Percentiles rank a stretch among this genome's conserved stretches.
Conservation (phyloP, 2,888 invertebrate genomes). For the Epirrita christyi region DNA sequence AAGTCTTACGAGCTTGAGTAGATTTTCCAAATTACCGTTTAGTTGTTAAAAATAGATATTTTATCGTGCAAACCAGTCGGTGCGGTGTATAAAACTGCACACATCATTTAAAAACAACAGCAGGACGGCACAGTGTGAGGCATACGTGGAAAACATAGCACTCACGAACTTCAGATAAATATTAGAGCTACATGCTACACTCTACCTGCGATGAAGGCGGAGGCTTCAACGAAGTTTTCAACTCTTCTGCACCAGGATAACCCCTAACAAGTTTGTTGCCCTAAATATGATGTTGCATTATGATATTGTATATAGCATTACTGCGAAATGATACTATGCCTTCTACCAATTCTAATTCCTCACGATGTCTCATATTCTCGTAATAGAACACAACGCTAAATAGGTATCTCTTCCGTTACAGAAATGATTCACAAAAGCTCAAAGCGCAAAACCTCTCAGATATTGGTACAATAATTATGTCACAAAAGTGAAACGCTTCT, state of each 20-base stretch:
- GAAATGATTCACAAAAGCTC: constrained; percentile 32
- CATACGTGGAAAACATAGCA: constrained; percentile 15
- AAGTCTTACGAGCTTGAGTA: too few species aligned
- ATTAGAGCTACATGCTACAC: constrained; percentile 11
- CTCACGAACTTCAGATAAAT: constrained; percentile 26
- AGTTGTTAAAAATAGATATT: neutral
- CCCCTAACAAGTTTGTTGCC: too few species aligned
- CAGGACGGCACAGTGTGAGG: neutral
- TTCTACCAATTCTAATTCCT: neutral
- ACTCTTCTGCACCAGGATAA: too few species aligned
- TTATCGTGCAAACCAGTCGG: neutral
- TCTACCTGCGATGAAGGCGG: constrained; percentile 1
- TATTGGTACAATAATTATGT: constrained; percentile 41
- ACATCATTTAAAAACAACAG: constrained; percentile 17
- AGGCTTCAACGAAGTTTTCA: constrained; percentile 11
- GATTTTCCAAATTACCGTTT: too few species aligned
- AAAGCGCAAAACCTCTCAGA: constrained; percentile 31
- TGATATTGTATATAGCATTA: too few species aligned
- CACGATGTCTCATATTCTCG: neutral
- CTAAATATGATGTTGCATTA: too few species aligned
- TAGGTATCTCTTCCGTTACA: constrained; percentile 3
- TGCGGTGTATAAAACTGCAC: constrained; percentile 8
- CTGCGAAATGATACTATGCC: too few species aligned
- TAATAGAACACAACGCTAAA: neutral
- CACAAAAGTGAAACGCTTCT: constrained; percentile 34